These are phyloP conservation scores for Silurus asotus DNA, from an alignment of 2,113 vertebrate genomes.

Conservation along the genomic window DNA sequence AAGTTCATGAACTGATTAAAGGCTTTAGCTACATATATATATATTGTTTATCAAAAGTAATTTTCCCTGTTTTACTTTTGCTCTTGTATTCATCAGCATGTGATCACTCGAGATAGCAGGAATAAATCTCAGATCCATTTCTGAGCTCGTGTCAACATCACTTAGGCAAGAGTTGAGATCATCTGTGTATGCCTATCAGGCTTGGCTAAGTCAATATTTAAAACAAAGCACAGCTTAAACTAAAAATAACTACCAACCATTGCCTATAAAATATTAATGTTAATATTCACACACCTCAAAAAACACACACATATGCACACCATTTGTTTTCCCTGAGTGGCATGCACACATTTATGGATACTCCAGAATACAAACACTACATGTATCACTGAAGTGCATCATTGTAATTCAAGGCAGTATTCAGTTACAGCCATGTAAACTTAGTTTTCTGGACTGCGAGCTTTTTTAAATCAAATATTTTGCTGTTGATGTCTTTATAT, in stretches of 20 bases:
- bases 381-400: conserved; percentile 59
- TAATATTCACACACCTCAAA: conserved; percentile 49
- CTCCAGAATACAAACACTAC: conserved; percentile 46
- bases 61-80: background rate
- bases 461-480: conserved; percentile 19
- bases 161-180: conserved; percentile 31
- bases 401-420: conserved; percentile 58
- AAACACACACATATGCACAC: conserved; percentile 36
- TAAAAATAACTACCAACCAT: conserved; percentile 32
- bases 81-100: background rate
- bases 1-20: conserved; percentile 50
- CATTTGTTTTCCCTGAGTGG: background rate
- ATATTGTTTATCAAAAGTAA: background rate
- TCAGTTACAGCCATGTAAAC: conserved; percentile 60
- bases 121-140: conserved; percentile 39
- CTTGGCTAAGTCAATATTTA: conserved; percentile 51
- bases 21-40: conserved; percentile 8
- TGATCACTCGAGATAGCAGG: background rate
- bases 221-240: conserved; percentile 47
- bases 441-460: conserved; percentile 45
- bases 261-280: conserved; percentile 60
- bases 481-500: conserved; percentile 27
- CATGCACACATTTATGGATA: background rate
- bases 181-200: conserved; percentile 43
- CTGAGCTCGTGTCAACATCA: conserved; percentile 42